Percentiles rank a stretch among this genome's conserved stretches.
Conservation (phyloP, 2,797 vertebrate genomes). For the Gymnodraco acuticeps region DNA sequence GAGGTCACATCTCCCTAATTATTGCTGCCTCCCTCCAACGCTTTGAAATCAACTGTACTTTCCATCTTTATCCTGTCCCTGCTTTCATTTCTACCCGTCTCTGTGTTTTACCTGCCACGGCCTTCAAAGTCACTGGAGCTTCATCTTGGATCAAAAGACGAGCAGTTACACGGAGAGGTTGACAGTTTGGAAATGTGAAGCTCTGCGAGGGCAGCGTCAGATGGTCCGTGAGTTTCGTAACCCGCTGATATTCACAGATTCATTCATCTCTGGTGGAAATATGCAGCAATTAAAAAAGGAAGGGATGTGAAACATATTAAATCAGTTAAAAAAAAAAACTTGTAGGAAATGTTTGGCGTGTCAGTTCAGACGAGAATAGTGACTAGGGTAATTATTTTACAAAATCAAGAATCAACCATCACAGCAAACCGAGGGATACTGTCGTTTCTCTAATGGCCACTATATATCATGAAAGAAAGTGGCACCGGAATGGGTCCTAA, state of each 20-base stretch:
- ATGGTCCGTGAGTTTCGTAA: slow-evolving; percentile 34
- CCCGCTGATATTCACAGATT: slow-evolving; percentile 23
- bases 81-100: slow-evolving; percentile 34
- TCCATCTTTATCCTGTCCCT: background rate
- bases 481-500: too few relatives aligned
- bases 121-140: slow-evolving; percentile 29
- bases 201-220: slow-evolving; percentile 2
- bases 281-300: slow-evolving; percentile 32
- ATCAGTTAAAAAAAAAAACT: slow-evolving; percentile 5
- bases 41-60: slow-evolving; percentile 41
- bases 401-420: background rate
- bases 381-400: background rate
- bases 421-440: background rate
- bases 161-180: slow-evolving; percentile 16
- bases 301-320: slow-evolving; percentile 32
- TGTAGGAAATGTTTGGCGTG: background rate
- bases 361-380: background rate
- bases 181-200: slow-evolving; percentile 27
- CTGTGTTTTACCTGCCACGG: slow-evolving; percentile 33
- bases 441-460: slow-evolving; percentile 1
- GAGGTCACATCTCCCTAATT: slow-evolving; percentile 68
- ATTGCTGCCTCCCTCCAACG: slow-evolving; percentile 43
- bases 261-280: slow-evolving; percentile 42
- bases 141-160: slow-evolving; percentile 31
- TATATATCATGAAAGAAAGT: background rate